Evolutionary conservation across 2,113 vertebrate species (phyloP).

Genomic region (Sminthopsis crassicaudata): DNA sequence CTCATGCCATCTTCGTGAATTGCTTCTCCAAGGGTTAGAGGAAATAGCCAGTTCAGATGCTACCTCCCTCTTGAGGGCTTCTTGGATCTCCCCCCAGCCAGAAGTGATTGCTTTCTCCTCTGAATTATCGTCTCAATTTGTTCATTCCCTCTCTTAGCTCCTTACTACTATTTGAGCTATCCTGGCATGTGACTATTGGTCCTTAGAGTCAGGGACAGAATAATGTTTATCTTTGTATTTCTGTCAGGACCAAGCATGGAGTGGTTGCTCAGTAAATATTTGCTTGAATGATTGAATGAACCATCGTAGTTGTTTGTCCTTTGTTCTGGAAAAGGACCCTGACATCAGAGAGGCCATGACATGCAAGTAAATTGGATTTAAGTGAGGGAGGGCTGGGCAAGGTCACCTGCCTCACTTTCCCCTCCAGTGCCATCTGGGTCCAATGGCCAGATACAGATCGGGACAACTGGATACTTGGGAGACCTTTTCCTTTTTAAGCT

Average conservation of each 20-base stretch:
- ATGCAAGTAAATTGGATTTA: too few species aligned
- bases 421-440: too few species aligned
- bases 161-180: neutral
- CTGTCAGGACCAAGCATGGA: neutral
- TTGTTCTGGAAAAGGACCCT: too few species aligned
- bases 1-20: neutral
- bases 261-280: neutral
- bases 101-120: neutral
- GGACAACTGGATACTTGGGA: too few species aligned
- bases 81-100: neutral
- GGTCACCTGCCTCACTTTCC: too few species aligned
- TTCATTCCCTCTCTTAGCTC: neutral
- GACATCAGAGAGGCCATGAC: too few species aligned
- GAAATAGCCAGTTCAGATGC: neutral
- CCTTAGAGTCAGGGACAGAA: neutral
- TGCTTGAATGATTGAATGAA: neutral
- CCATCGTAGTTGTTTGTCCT: too few species aligned
- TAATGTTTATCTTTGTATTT: neutral
- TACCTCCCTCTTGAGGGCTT: neutral
- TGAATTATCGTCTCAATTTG: neutral
- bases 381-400: too few species aligned
- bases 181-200: neutral
- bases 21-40: neutral
- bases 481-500: too few species aligned
- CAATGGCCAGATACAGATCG: too few species aligned